These are phyloP conservation scores for Saccostrea cuccullata DNA, from an alignment of 1,140 invertebrate genomes.

Conservation along the genomic window DNA sequence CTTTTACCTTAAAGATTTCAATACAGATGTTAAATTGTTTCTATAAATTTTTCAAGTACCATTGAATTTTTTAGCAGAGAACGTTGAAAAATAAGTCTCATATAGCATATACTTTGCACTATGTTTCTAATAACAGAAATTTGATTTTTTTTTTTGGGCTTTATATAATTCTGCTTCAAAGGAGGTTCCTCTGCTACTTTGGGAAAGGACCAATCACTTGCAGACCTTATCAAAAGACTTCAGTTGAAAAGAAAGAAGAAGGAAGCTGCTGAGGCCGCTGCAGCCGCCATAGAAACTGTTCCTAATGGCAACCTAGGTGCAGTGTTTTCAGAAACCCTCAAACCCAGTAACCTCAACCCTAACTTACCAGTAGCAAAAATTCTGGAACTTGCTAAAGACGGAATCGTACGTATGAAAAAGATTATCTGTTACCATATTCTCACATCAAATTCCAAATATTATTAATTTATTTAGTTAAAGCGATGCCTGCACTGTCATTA, in stretches of 20 bases:
- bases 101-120: no score
- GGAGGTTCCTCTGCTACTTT: not conserved
- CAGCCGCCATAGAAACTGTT: conserved; percentile 17
- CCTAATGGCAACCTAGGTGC: not conserved
- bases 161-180: not conserved
- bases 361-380: conserved; percentile 28
- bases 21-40: no score
- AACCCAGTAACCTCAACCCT: conserved; percentile 30
- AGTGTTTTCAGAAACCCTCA: not conserved
- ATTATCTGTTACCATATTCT: no score
- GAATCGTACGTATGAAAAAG: conserved; percentile 24
- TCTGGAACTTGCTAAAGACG: conserved; percentile 47
- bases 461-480: no score
- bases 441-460: no score
- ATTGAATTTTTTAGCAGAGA: no score
- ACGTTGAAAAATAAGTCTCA: no score
- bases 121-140: not conserved
- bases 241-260: not conserved
- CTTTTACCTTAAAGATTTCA: no score
- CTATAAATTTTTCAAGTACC: no score
- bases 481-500: no score
- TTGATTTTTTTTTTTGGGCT: no score
- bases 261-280: not conserved
- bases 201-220: not conserved
- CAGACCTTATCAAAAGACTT: conserved; percentile 26